These are phyloP conservation scores for Ischnus inquisitorius DNA, from an alignment of 2,888 invertebrate species.

Conservation along the genomic window DNA sequence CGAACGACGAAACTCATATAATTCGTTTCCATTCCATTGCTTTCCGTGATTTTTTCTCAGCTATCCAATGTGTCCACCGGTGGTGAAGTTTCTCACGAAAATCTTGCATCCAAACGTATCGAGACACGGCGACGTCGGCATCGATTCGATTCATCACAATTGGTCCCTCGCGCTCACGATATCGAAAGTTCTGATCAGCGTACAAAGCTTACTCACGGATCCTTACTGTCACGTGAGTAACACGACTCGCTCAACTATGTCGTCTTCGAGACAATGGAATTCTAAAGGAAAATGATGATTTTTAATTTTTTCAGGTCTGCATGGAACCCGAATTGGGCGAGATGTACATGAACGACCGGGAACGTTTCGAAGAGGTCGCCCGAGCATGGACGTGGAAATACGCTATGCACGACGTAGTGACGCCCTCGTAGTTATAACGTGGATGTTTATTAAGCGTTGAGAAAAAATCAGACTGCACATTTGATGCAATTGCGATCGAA, in stretches of 20 bases:
- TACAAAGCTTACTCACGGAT: conserved; percentile 95
- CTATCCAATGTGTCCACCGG: conserved; percentile 97
- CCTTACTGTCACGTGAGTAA: conserved; percentile 92
- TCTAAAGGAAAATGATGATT: conserved; percentile 39
- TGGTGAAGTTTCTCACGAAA: conserved; percentile 96
- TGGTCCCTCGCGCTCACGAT: conserved; percentile 98
- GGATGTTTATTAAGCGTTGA: background rate
- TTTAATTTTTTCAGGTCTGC: conserved; percentile 88
- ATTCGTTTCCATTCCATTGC: too few species aligned
- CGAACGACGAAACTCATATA: too few species aligned
- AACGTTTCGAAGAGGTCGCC: conserved; percentile 93
- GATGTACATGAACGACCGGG: conserved; percentile 91
- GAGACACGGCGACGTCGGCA: conserved; percentile 97
- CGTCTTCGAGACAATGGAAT: background rate
- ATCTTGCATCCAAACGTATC: conserved; percentile 98
- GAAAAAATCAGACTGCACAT: conserved; percentile 49
- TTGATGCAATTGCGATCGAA: conserved; percentile 25
- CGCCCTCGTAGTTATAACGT: conserved; percentile 76
- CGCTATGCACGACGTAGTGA: conserved; percentile 92
- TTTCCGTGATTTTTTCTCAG: conserved; percentile 79
- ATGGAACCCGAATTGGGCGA: conserved; percentile 95
- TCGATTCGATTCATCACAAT: conserved; percentile 97
- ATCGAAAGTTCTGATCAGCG: conserved; percentile 94
- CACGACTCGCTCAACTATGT: background rate
- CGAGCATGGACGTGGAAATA: conserved; percentile 96